Evolutionary conservation across 1,140 invertebrate genomes (phyloP), one percentile per base, ranked within the genome.

Genomic region (Sycophila sp.): DNA sequence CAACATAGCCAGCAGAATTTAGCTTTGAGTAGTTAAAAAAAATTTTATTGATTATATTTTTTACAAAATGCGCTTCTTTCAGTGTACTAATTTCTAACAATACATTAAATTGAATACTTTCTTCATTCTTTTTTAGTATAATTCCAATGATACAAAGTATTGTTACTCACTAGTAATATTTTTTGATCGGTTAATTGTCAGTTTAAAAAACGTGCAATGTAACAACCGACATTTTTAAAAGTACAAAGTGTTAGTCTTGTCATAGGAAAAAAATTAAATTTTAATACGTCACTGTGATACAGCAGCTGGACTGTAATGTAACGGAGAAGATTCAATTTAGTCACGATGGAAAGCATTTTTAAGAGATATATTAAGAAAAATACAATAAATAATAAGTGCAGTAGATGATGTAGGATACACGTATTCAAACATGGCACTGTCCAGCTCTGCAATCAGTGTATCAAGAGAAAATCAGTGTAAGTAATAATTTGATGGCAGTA

Each of bases 121-220:
- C 51, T 62, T 45, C 5, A 60, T 24, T 36, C 15, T 36, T 51
- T 1, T 38, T 30, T 28, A 28, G 2, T 51, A 8, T 47, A 42
- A 38, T 38, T 59, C 1, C 63, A 64, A 63, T 42, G 26, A 69
- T 62, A 64, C 38, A 51, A 65, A 62, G 36, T 73, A 62, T 66
- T 69, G 55, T 65, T 65, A 63, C 45, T 55, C 22, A 62, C 55
- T n/a, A 17, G 1, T 40, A 26, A 45, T 26, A 28, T 66, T 65
- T 62, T 56, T 38, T 38, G 32, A 49, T 65, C 26, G 51, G 47
- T 56, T n/a, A 8, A 68, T 63, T 49, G 15, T 66, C 28, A 65
- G 47, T 69, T 53, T 65, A 15, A 32, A 38, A 66, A 66, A 65
- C n/a, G 15, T 62, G 19, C 15, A 62, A 30, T 2, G 22, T 28